Percentiles rank a stretch among this genome's conserved stretches.
Conservation (phyloP, 2,113 vertebrate genomes). For the Oenanthe melanoleuca region DNA sequence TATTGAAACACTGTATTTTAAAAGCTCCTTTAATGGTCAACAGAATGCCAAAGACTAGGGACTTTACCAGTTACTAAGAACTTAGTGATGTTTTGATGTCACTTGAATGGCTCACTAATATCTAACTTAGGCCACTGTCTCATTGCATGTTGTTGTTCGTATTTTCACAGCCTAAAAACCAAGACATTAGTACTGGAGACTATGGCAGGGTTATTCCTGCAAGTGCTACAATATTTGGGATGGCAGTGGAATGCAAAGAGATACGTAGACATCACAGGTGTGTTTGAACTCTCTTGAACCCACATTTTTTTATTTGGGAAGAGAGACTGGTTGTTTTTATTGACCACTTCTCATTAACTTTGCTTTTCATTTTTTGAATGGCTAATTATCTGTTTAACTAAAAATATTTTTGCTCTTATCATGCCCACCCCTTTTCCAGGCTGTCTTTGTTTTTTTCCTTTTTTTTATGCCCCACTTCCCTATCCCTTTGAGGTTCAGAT, state of each 20-base stretch:
- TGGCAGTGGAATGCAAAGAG: conserved; percentile 90
- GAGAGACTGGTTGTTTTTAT: neutral
- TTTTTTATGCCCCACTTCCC: neutral
- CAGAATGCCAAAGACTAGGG: neutral
- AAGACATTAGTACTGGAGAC: conserved; percentile 55
- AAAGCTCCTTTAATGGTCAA: neutral
- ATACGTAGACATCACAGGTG: conserved; percentile 95
- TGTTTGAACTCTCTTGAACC: neutral
- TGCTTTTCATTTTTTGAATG: neutral
- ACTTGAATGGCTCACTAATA: neutral
- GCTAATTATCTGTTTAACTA: neutral
- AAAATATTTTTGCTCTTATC: neutral
- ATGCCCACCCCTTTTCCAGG: neutral
- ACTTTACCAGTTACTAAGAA: neutral
- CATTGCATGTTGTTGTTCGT: neutral
- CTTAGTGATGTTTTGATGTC: neutral
- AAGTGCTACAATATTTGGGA: conserved; percentile 87
- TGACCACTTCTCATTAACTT: neutral
- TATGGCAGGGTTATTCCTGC: conserved; percentile 93
- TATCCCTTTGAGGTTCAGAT: neutral
- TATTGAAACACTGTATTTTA: neutral
- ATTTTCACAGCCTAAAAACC: conserved; percentile 70
- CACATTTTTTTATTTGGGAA: neutral
- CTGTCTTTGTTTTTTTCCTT: neutral
- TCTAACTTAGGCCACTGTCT: neutral